Base-by-base conservation (phyloP, 1,140 invertebrate species). In the Drosophila lini region DNA sequence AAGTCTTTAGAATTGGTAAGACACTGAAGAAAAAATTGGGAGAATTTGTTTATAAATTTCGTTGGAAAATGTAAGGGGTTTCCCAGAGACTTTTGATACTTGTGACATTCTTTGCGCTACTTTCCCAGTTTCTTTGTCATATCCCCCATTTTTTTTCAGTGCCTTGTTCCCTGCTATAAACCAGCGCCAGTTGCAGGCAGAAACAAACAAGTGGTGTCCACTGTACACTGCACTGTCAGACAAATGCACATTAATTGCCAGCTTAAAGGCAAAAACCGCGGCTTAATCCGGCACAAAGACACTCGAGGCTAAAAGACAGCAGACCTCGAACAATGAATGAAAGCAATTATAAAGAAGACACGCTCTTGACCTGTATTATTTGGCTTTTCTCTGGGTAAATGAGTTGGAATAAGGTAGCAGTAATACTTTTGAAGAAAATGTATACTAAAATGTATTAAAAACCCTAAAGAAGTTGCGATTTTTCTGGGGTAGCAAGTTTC, bases 161-260 rank as follows among this genome's bases (percentile, higher is more conserved):
- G 52, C 5, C n/a, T 2, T n/a, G 1, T 25, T 55, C 32, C 8
- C 13, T 36, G 64, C 64, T 52, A 68, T 62, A 68, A 68, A 40
- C 32, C 60, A 41, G 11, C 13, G 32, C 34, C 38, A 50, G 34
- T 41, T 50, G 48, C 48, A 11, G 50, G 50, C 16, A 2, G 38
- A 28, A 36, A 31, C 28, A 58, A 56, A 41, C 5, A 32, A 65
- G 58, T 34, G 31, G 22, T 31, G 53, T 47, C 25, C 41, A 45
- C 44, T 34, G 28, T 50, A 50, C 55, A 61, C 31, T 34, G 28
- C 44, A 44, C 55, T 59, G 67, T 25, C 65, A 62, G 31, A 65
- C 75, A 79, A 79, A 80, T 67, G 71, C 47, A 65, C 71, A 76
- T 76, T 76, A 76, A 76, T 76, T 76, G 61, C 48, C 22, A 56